phyloP scores from a whole-genome alignment of 2,113 vertebrate species.

The Tyto alba region DNA sequence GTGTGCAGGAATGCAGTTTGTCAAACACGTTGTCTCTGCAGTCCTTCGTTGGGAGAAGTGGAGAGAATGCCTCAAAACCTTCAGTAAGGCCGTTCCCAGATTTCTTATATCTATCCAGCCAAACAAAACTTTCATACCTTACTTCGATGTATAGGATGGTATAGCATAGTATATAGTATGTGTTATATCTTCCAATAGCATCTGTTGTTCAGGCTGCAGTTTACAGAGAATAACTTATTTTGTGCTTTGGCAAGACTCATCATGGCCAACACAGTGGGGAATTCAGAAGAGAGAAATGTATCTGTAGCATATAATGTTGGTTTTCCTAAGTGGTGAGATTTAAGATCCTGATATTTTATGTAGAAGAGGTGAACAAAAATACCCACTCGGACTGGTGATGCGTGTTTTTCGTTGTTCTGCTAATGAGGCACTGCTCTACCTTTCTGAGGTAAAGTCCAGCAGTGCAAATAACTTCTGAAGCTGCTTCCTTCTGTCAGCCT shows the following conservation, averaged over 20 bases:
- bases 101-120: slow-evolving; percentile 1
- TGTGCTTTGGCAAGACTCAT: background rate
- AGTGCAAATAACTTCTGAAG: background rate
- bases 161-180: background rate
- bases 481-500: background rate
- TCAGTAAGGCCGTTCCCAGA: background rate
- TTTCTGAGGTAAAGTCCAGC: background rate
- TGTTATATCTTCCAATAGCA: background rate
- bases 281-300: background rate
- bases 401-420: background rate
- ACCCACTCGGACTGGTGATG: background rate
- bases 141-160: background rate
- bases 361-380: background rate
- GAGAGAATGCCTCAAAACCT: slow-evolving; percentile 24
- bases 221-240: background rate
- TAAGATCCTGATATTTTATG: background rate
- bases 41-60: slow-evolving; percentile 48
- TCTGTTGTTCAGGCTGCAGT: background rate
- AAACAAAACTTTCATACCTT: background rate
- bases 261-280: background rate
- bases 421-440: background rate
- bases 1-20: slow-evolving; percentile 47
- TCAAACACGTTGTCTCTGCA: slow-evolving; percentile 53
- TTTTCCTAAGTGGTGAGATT: background rate
- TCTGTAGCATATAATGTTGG: background rate